A percentile compares a stretch with the other conserved stretches of the same genome.
Conservation (phyloP, 2,797 vertebrate species). For the Karalla daura region DNA sequence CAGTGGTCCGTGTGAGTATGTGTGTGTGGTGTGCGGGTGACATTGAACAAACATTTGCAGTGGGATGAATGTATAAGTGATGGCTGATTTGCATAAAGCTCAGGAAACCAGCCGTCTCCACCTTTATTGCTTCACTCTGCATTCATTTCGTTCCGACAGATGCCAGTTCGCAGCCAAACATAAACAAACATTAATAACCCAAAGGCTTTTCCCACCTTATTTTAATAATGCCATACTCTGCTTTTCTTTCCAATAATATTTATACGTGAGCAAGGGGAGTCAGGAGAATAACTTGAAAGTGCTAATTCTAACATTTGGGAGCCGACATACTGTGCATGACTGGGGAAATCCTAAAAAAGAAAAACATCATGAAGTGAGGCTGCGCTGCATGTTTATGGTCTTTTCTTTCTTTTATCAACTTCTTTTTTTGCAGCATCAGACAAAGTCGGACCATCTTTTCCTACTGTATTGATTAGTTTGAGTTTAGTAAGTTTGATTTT, state of each 20-base stretch:
- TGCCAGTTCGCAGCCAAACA: constrained; percentile 62
- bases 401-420: not conserved
- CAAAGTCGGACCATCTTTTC: not conserved
- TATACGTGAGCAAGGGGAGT: constrained; percentile 22
- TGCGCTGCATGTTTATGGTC: not conserved
- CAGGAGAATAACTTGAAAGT: constrained; percentile 9
- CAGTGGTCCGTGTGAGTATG: not conserved
- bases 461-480: not conserved
- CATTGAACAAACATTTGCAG: constrained; percentile 64
- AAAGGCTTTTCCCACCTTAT: constrained; percentile 56
- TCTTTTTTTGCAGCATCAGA: not conserved
- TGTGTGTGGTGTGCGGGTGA: constrained; percentile 29
- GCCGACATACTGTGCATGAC: not conserved
- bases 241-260: constrained; percentile 54
- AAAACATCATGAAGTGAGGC: not conserved
- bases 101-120: constrained; percentile 61
- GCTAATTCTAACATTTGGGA: not conserved
- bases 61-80: constrained; percentile 70
- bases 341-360: not conserved
- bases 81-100: constrained; percentile 73
- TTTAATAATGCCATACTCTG: constrained; percentile 61
- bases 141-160: constrained; percentile 67
- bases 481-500: too few species aligned
- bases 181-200: constrained; percentile 77
- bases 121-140: constrained; percentile 77